Evolutionary conservation across 2,113 vertebrate species (phyloP).

Genomic region (Scophthalmus maximus): DNA sequence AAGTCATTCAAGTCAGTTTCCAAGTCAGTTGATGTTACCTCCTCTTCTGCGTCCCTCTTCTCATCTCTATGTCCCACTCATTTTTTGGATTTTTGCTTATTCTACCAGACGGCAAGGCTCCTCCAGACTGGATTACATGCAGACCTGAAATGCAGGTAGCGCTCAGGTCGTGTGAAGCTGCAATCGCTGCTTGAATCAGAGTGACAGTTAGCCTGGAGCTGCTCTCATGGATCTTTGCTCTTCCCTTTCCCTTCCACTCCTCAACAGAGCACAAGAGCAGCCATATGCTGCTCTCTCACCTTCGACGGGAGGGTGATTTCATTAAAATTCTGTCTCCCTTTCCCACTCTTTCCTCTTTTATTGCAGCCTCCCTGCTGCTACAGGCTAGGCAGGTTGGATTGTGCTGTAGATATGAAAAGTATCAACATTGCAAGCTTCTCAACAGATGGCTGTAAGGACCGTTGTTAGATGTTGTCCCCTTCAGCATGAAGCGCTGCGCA

Average conservation of each 20-base stretch:
- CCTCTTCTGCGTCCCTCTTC: background rate
- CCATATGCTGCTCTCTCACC: slow-evolving; percentile 45
- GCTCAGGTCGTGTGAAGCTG: slow-evolving; percentile 53
- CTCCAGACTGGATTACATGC: slow-evolving; percentile 40
- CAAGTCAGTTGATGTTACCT: background rate
- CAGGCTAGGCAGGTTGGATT: slow-evolving; percentile 48
- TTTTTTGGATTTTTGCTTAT: slow-evolving; percentile 26
- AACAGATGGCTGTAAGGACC: slow-evolving; percentile 62
- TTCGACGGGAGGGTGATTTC: slow-evolving; percentile 36
- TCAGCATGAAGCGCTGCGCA: slow-evolving; percentile 53
- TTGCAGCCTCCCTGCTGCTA: slow-evolving; percentile 45
- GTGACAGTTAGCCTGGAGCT: slow-evolving; percentile 66
- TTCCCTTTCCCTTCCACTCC: slow-evolving; percentile 30
- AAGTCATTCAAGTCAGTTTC: slow-evolving; percentile 1
- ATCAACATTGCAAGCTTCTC: slow-evolving; percentile 49
- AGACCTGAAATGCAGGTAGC: slow-evolving; percentile 37
- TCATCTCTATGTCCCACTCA: background rate
- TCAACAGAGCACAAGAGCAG: slow-evolving; percentile 42
- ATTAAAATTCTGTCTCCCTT: slow-evolving; percentile 41
- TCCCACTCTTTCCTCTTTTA: background rate
- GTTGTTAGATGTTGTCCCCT: slow-evolving; percentile 55
- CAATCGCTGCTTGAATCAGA: slow-evolving; percentile 57
- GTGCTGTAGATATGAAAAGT: slow-evolving; percentile 45
- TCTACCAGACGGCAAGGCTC: slow-evolving; percentile 36
- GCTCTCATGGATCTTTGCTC: slow-evolving; percentile 46